Evolutionary conservation across 2,888 invertebrate species (phyloP), one percentile per base, ranked within the genome.

Genomic region (Phytoseiulus persimilis): DNA sequence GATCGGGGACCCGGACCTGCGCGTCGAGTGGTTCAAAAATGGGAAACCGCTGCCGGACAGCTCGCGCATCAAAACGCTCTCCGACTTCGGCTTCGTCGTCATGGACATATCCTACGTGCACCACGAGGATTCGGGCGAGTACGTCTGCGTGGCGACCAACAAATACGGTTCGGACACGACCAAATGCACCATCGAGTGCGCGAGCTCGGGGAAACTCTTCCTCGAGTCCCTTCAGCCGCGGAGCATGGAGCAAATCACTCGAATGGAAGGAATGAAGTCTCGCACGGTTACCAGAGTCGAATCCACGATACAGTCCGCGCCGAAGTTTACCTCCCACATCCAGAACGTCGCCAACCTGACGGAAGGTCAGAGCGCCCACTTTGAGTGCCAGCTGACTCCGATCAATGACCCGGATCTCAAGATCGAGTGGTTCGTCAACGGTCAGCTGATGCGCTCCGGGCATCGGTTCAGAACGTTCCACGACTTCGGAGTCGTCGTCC

Each of bases 401-500:
- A 95, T 98, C 33, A 96, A 96, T 90, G 99, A 99, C 94, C 98
- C 98, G 5, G 96, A 97, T 91, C 94, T 98, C 91, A 95, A 92
- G 92, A 94, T 98, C 31, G 98, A 98, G 93, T 98, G 98, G 98
- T 97, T 95, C 93, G 97, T 96, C 92, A 97, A 98, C 92, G 97
- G 96, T 33, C 87, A 87, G 39, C 31, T 87, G 39, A 87, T 87
- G 87, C 31, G 87, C 90, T 96, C 96, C 93, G 99, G 98, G 90
- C 98, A 98, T 93, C 95, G 99, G 91, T 99, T 98, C 93, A 95
- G 98, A 91, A 98, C 98, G 90, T 97, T 98, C 95, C 97, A 98
- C 92, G 98, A 98, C 92, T 98, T 98, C 93, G 98, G 98, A 90
- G 96, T 97, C 92, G 98, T 98, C 89, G 97, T 98, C 91, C 94